Evolutionary conservation across 1,140 invertebrate species (phyloP), one percentile per base, ranked within the genome.

Genomic region (Eueides isabella): DNA sequence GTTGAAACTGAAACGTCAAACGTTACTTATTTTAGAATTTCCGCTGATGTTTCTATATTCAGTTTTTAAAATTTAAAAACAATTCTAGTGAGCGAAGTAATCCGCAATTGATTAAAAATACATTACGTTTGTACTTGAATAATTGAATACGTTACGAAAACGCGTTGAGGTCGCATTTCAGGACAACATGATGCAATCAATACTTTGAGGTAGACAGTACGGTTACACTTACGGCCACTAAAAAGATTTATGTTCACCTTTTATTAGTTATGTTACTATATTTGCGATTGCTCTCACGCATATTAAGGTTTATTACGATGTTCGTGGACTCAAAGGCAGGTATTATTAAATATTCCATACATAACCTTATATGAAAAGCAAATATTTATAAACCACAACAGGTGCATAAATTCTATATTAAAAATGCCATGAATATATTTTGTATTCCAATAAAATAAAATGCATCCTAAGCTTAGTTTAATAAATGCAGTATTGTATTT

Each of bases 1-100:
- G 87, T 82, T 86, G 81, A 80, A 85, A 87, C 88, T 86, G 85
- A 85, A 86, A 90, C 79, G 89, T 90, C 90, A 91, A 87, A 88
- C 83, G 78, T 81, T 81, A 85, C 83, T 84, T 88, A 87, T 89
- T 88, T 85, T 81, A 75, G 83, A 83, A 84, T 76, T 69, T 78
- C 75, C 61, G 38, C 35, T 74, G 48, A 61, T 55, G 71, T 79
- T 81, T 14, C 9, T 33, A 33, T 61, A 44, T n/a, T 64, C 35
- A 62, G 19, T 71, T 70, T 78, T 74, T 29, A n/a, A n/a, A n/a
- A 14, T 66, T 41, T 61, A 68, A 71, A 67, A 64, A 62, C 35
- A 48, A 19, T 67, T 61, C 35, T 41, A 71, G 30, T 67, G 41
- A 69, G 61, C 68, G 72, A 68, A 71, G 30, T 55, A 44, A n/a